phyloP scores from a whole-genome alignment of 2,797 vertebrate genomes.

The Tangara arthus region DNA sequence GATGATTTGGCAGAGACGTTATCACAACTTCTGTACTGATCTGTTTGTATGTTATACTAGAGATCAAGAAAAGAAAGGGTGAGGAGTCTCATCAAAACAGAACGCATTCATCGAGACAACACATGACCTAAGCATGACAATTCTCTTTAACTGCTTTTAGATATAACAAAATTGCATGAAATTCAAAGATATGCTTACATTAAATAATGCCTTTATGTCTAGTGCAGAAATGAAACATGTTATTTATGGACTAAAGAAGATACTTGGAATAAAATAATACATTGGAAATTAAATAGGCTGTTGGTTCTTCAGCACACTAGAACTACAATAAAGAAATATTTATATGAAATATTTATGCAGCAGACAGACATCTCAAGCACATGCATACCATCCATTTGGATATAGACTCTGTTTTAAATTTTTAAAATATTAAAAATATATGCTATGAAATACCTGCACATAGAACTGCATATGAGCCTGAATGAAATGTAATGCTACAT shows the following conservation, averaged over 20 bases:
- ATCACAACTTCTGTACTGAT: constrained; percentile 92
- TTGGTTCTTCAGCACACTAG: background rate
- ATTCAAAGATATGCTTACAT: background rate
- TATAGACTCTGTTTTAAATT: background rate
- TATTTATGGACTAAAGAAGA: background rate
- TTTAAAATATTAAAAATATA: background rate
- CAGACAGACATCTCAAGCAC: background rate
- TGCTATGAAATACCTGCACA: background rate
- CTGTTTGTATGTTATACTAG: constrained; percentile 87
- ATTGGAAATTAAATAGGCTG: background rate
- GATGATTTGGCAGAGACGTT: constrained; percentile 95
- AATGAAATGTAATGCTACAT: background rate
- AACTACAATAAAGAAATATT: background rate
- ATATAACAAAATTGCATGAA: background rate
- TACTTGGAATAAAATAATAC: background rate
- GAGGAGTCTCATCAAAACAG: constrained; percentile 48
- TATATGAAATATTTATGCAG: background rate
- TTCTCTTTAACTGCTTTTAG: background rate
- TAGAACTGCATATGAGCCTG: background rate
- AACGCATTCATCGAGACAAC: background rate
- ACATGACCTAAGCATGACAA: background rate
- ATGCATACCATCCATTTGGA: background rate
- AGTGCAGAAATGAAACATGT: background rate
- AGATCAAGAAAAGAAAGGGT: constrained; percentile 73
- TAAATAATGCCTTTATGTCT: background rate